Evolutionary conservation across 2,888 invertebrate genomes (phyloP), one percentile per base, ranked within the genome.

Genomic region (Cryptocheilus praepositus): DNA sequence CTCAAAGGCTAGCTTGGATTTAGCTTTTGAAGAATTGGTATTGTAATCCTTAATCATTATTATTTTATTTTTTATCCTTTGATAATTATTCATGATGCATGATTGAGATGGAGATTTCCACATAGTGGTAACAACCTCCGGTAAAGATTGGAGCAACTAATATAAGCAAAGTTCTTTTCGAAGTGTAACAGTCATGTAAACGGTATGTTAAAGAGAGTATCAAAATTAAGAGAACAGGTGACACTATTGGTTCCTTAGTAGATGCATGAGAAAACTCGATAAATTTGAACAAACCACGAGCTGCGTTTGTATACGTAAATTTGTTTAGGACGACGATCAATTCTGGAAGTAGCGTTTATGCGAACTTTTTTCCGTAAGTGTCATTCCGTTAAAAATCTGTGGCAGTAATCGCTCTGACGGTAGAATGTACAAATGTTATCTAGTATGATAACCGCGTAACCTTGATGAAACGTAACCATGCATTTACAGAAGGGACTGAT

Each of bases 91-190:
- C 44, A 65, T 62, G 71, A 68, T 64, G 59, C 63, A 67, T 61
- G 59, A 76, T 67, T 60, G 65, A 52, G 59, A 62, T 70, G 67
- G 64, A 72, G 67, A 70, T 70, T 70, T 70, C 59, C 55, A 64
- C 59, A 64, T 43, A 54, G 73, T 73, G 73, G 70, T 74, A 74
- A 73, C 65, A 76, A 75, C 68, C 73, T 73, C 61, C 69, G 70
- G 49, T 74, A 73, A 78, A 81, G 73, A 81, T 79, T 79, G 77
- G 79, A 80, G 76, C 77, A 67, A 72, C 64, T 66, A 76, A 76
- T 71, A 62, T 70, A 36, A 11, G 57, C 73, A 71, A 64, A 67
- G 49, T 49, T 62, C 46, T 65, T 61, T 54, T 56, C 52, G 57
- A 64, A 72, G 55, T 55, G 57, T 63, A 68, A 58, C 57, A 64